Evolutionary conservation across 2,113 vertebrate species (phyloP).

Genomic region (Oriolus oriolus): DNA sequence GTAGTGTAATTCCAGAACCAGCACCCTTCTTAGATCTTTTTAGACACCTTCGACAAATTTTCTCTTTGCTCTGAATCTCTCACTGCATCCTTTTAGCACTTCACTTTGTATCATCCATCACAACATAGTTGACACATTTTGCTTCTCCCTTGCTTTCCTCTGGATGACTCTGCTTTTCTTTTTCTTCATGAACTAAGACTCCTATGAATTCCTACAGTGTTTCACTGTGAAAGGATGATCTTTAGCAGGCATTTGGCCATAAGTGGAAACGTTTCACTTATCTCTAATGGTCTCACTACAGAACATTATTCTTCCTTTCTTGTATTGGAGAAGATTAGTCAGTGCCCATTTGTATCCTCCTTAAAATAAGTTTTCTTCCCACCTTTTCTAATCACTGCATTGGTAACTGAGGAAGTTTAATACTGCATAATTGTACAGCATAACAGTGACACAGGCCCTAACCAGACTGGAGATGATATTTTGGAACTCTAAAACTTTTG

Average conservation of each 20-base stretch:
- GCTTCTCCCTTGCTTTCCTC: not conserved
- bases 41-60: not conserved
- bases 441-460: not conserved
- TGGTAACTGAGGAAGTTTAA: not conserved
- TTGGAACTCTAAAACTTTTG: not conserved
- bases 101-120: not conserved
- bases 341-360: not conserved
- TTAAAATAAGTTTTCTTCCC: not conserved
- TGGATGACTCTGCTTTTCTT: not conserved
- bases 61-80: not conserved
- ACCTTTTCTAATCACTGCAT: not conserved
- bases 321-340: not conserved
- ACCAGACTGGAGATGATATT: not conserved
- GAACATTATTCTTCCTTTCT: not conserved
- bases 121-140: not conserved
- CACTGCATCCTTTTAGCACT: conserved; percentile 2
- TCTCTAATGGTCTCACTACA: not conserved
- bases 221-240: not conserved
- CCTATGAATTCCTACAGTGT: not conserved
- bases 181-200: not conserved
- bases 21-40: not conserved
- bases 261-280: not conserved
- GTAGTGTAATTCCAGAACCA: not conserved
- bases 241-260: not conserved
- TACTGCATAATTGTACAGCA: not conserved